Conservation (phyloP, 2,797 vertebrate species). For the Pampus argenteus region DNA sequence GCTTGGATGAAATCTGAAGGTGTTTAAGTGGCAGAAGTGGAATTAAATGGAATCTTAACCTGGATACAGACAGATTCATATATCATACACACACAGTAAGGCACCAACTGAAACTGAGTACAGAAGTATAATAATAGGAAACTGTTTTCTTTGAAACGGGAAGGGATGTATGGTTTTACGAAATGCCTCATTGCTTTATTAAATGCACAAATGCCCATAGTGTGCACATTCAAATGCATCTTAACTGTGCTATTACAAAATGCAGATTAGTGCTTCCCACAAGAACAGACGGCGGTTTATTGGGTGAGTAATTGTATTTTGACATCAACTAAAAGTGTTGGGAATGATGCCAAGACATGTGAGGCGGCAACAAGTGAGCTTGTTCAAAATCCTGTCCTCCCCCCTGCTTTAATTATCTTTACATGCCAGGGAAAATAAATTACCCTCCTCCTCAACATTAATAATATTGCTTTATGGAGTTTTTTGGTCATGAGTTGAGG, state of each 20-base stretch:
- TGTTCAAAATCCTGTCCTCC: constrained; percentile 49
- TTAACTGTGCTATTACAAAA: constrained; percentile 39
- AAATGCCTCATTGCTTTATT: constrained; percentile 9
- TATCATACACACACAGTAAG: not conserved
- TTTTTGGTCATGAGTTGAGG: constrained; percentile 53
- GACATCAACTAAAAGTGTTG: constrained; percentile 60
- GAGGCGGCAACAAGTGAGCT: constrained; percentile 54
- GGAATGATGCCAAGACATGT: constrained; percentile 56
- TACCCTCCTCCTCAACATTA: constrained; percentile 71
- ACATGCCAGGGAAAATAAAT: constrained; percentile 80
- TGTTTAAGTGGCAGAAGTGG: constrained; percentile 21
- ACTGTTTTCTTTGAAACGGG: not conserved
- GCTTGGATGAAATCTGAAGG: constrained; percentile 24
- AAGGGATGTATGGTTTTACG: not conserved
- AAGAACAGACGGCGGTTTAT: constrained; percentile 42
- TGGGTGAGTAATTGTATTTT: constrained; percentile 63
- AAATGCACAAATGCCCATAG: constrained; percentile 17
- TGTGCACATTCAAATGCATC: constrained; percentile 20
- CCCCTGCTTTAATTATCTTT: constrained; percentile 69
- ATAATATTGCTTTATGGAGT: constrained; percentile 63
- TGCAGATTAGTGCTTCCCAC: constrained; percentile 41
- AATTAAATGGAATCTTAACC: constrained; percentile 33
- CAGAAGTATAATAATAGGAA: not conserved
- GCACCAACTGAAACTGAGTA: not conserved
- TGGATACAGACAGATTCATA: not conserved